Conservation (phyloP, 2,888 invertebrate genomes). For the Ochropleura leucogaster region DNA sequence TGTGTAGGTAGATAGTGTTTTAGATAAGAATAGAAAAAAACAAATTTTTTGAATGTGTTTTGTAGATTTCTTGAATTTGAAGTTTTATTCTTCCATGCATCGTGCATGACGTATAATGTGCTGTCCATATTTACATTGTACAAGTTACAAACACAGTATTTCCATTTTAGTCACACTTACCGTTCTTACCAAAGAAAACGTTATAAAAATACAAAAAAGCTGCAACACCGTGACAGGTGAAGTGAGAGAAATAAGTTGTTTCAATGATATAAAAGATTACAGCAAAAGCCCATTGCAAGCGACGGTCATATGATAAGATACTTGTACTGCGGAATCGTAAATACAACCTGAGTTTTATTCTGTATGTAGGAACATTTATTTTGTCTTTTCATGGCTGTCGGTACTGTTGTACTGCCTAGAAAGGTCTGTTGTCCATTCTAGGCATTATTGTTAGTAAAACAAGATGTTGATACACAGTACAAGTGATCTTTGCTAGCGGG, state of each 20-base stretch:
- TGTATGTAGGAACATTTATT: background rate
- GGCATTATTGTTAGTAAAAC: background rate
- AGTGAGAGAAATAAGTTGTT: constrained; percentile 19
- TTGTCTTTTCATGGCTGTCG: background rate
- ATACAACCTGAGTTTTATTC: constrained; percentile 9
- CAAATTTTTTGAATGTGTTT: background rate
- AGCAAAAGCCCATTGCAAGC: constrained; percentile 80
- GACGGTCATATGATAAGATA: constrained; percentile 75
- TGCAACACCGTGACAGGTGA: constrained; percentile 39
- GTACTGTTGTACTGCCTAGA: background rate
- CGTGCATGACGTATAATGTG: constrained; percentile 16
- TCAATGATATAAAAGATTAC: constrained; percentile 34
- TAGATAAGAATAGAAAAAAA: background rate
- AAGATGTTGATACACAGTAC: constrained; percentile 52
- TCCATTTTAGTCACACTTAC: constrained; percentile 38
- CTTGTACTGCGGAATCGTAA: constrained; percentile 68
- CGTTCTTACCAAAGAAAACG: constrained; percentile 1
- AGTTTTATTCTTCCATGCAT: constrained; percentile 20
- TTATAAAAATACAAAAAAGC: constrained; percentile 51
- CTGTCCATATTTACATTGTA: constrained; percentile 25
- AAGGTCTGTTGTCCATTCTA: background rate
- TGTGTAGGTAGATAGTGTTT: background rate
- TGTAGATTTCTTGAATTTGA: background rate
- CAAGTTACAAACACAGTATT: constrained; percentile 6
- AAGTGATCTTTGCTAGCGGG: constrained; percentile 52